These are phyloP conservation scores for Microplitis demolitor DNA, from an alignment of 1,140 invertebrate genomes.

Conservation along the genomic window DNA sequence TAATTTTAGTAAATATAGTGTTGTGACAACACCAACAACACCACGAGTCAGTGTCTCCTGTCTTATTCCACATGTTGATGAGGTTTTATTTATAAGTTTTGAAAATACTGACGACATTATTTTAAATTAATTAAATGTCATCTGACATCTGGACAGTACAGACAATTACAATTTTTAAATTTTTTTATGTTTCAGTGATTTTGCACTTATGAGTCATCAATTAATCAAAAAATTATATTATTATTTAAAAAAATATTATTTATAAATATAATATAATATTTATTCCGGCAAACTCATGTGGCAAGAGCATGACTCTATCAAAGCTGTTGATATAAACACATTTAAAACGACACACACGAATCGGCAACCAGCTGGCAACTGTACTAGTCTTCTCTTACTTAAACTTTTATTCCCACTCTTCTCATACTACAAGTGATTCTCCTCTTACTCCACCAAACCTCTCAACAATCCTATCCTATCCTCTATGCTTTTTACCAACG, in stretches of 20 bases:
- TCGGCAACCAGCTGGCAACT: constrained; percentile 52
- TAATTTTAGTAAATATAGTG: constrained; percentile 58
- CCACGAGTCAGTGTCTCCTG: constrained; percentile 66
- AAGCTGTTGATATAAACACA: neutral
- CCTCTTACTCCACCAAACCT: constrained; percentile 3
- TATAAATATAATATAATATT: too few species aligned
- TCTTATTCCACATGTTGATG: constrained; percentile 62
- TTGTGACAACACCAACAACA: constrained; percentile 62
- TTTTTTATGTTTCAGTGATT: too few species aligned
- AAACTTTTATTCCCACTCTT: neutral
- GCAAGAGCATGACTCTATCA: neutral
- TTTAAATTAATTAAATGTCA: constrained; percentile 33
- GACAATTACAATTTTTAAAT: too few species aligned
- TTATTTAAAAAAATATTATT: too few species aligned
- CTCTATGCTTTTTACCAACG: neutral
- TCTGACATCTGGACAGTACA: constrained; percentile 10
- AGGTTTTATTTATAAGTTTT: constrained; percentile 67
- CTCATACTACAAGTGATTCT: constrained; percentile 4
- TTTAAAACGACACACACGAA: constrained; percentile 30
- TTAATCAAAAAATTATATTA: too few species aligned
- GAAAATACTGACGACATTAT: constrained; percentile 71
- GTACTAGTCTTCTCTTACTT: constrained; percentile 20
- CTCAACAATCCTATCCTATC: neutral
- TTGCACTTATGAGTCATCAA: too few species aligned
- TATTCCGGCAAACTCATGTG: neutral